These are phyloP conservation scores for Elaphurus davidianus DNA, from an alignment of 2,113 vertebrate species.

Conservation along the genomic window DNA sequence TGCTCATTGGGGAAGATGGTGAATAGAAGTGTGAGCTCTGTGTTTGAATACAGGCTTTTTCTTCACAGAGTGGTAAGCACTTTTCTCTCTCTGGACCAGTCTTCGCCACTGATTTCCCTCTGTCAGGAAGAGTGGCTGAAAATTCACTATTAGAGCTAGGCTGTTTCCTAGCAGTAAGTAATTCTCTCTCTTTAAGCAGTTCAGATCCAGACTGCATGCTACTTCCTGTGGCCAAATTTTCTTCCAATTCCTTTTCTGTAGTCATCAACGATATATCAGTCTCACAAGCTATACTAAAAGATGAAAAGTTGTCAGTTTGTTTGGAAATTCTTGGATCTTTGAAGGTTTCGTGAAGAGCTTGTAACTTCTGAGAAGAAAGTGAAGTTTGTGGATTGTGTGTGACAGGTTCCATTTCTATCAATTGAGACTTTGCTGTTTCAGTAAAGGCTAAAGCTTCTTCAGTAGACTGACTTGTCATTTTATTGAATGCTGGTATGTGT, in stretches of 20 bases:
- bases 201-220: constrained; percentile 56
- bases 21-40: constrained; percentile 80
- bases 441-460: constrained; percentile 40
- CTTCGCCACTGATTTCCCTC: constrained; percentile 74
- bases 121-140: constrained; percentile 24
- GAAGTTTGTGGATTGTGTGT: constrained; percentile 17
- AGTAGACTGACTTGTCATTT: constrained; percentile 27
- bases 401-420: constrained; percentile 57
- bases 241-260: constrained; percentile 63
- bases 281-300: constrained; percentile 56
- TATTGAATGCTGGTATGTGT: not conserved
- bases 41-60: constrained; percentile 35
- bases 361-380: constrained; percentile 49
- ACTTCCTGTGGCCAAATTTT: constrained; percentile 53
- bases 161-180: constrained; percentile 52
- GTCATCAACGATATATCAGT: constrained; percentile 62
- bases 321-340: constrained; percentile 38
- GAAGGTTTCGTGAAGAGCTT: constrained; percentile 11
- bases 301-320: constrained; percentile 53
- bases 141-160: constrained; percentile 70
- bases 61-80: constrained; percentile 50
- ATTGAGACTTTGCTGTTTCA: constrained; percentile 4
- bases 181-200: constrained; percentile 49
- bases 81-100: constrained; percentile 78
- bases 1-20: constrained; percentile 88